These are phyloP conservation scores for Athetis lepigone DNA, from an alignment of 2,888 invertebrate species.

Conservation along the genomic window DNA sequence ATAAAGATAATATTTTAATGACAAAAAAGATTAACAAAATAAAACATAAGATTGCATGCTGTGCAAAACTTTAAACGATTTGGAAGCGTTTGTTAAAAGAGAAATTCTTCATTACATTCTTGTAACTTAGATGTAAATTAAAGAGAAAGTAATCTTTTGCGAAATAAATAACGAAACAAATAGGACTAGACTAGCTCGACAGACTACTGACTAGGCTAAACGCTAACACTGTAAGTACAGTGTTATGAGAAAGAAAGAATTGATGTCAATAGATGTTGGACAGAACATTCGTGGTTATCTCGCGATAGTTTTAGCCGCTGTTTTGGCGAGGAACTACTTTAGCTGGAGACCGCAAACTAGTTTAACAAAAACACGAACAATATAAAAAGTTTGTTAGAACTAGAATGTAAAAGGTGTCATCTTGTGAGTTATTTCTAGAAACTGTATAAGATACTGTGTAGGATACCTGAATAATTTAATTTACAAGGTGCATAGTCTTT, in stretches of 20 bases:
- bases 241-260: constrained; percentile 15
- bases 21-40: constrained; percentile 19
- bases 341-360: constrained; percentile 41
- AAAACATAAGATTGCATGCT: constrained; percentile 16
- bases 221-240: constrained; percentile 13
- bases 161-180: constrained; percentile 46
- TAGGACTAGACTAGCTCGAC: constrained; percentile 27
- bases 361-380: constrained; percentile 34
- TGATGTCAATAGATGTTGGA: constrained; percentile 30
- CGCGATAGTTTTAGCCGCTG: constrained; percentile 22
- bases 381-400: constrained; percentile 20
- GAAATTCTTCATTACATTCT: constrained; percentile 38
- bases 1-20: constrained; percentile 44
- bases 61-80: constrained; percentile 16
- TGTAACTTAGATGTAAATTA: constrained; percentile 46
- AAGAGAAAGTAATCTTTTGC: constrained; percentile 53
- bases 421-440: constrained; percentile 11
- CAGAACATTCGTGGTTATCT: constrained; percentile 15
- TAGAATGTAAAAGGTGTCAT: constrained; percentile 23
- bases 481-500: too few relatives aligned
- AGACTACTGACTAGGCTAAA: constrained; percentile 9
- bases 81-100: constrained; percentile 24
- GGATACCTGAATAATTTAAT: too few relatives aligned
- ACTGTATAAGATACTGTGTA: not conserved
- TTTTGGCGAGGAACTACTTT: constrained; percentile 42